phyloP scores from a whole-genome alignment of 2,113 vertebrate genomes.

The Hemibagrus wyckioides region DNA sequence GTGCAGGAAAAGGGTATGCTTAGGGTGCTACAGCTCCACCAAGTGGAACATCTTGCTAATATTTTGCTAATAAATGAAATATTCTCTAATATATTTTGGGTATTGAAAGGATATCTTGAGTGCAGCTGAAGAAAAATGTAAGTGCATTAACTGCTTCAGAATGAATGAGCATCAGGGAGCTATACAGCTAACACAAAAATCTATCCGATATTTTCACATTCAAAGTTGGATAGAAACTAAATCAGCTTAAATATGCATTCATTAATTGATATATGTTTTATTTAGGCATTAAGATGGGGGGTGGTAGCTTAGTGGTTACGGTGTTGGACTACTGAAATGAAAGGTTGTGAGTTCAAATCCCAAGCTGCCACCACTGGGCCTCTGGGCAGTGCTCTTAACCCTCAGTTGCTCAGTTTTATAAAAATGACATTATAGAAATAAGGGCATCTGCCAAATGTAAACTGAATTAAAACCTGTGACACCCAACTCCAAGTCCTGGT shows the following conservation, averaged over 20 bases:
- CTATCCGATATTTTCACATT: background rate
- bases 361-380: too few species aligned
- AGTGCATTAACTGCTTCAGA: background rate
- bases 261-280: background rate
- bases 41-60: constrained; percentile 10
- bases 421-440: too few species aligned
- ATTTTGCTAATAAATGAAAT: background rate
- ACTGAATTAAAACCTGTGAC: background rate
- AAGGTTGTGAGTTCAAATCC: too few species aligned
- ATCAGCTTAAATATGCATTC: background rate
- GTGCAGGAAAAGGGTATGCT: background rate
- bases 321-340: too few species aligned
- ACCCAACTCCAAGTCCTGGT: background rate
- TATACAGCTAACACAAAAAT: background rate
- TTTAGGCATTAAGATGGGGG: background rate
- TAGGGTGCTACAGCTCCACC: background rate
- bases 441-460: too few species aligned
- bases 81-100: background rate
- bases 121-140: background rate
- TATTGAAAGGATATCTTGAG: background rate
- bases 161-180: background rate
- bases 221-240: background rate
- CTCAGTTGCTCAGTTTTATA: too few species aligned
- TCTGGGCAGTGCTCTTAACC: too few species aligned
- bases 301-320: too few species aligned